Evolutionary conservation across 2,113 vertebrate genomes (phyloP).

Genomic region (Procavia capensis): DNA sequence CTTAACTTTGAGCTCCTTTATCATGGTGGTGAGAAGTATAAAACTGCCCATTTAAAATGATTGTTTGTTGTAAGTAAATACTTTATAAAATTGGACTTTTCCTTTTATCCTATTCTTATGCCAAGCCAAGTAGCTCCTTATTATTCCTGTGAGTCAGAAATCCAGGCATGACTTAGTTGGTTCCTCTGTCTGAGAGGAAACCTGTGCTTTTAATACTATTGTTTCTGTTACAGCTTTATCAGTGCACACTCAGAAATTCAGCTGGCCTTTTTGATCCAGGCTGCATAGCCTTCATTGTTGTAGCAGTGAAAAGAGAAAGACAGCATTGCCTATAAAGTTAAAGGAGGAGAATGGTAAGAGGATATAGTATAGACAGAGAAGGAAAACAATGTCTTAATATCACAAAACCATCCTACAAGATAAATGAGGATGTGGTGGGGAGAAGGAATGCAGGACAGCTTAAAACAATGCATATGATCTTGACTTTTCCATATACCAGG

Average conservation of each 20-base stretch:
- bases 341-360: not conserved
- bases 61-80: not conserved
- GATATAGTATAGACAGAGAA: not conserved
- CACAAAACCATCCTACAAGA: not conserved
- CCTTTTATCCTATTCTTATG: not conserved
- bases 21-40: not conserved
- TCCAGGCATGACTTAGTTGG: not conserved
- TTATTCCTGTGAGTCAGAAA: not conserved
- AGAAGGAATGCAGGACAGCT: not conserved
- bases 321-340: not conserved
- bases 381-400: not conserved
- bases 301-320: not conserved
- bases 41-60: conserved; percentile 5
- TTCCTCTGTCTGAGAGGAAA: not conserved
- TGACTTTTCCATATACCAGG: not conserved
- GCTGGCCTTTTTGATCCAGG: not conserved
- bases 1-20: not conserved
- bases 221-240: not conserved
- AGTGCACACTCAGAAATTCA: conserved; percentile 2
- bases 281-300: not conserved
- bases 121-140: not conserved
- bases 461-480: not conserved
- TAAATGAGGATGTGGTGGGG: not conserved
- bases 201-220: not conserved
- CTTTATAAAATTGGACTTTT: not conserved